Evolutionary conservation across 2,797 vertebrate genomes (phyloP).

Genomic region (Podarcis lilfordi): DNA sequence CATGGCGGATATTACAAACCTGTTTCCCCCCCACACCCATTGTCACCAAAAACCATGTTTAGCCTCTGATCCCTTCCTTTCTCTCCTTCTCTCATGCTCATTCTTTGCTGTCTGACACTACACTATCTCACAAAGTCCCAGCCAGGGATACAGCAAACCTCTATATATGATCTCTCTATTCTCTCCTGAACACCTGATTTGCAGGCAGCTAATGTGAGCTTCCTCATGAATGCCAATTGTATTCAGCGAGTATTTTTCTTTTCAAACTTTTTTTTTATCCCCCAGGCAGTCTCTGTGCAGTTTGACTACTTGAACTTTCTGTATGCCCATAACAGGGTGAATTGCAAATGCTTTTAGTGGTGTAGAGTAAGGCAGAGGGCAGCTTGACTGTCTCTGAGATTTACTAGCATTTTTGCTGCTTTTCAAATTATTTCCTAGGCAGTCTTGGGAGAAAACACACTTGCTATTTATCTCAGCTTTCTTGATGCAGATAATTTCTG

Average conservation of each 20-base stretch:
- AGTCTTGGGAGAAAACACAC: neutral
- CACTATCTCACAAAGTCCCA: conserved; percentile 32
- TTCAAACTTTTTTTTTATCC: conserved; percentile 70
- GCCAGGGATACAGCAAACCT: conserved; percentile 58
- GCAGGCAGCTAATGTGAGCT: conserved; percentile 70
- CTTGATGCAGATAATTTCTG: neutral
- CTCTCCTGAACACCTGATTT: conserved; percentile 71
- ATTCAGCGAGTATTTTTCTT: conserved; percentile 69
- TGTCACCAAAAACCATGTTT: conserved; percentile 46
- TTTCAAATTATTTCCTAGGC: conserved; percentile 60
- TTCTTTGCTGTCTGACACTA: conserved; percentile 50
- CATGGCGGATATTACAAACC: conserved; percentile 26
- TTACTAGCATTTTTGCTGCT: conserved; percentile 51
- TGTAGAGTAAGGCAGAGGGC: conserved; percentile 55
- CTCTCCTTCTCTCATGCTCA: neutral
- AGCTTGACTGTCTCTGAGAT: conserved; percentile 60
- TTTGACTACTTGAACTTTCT: conserved; percentile 65
- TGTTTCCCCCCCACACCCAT: neutral
- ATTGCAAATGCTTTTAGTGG: conserved; percentile 70
- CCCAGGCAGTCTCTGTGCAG: conserved; percentile 61
- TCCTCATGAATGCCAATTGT: conserved; percentile 79
- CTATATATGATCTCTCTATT: conserved; percentile 69
- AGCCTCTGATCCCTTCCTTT: conserved; percentile 21
- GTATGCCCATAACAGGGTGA: conserved; percentile 66
- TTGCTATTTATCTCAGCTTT: conserved; percentile 23